phyloP scores from a whole-genome alignment of 2,797 vertebrate genomes.

The Naso thynnoides region DNA sequence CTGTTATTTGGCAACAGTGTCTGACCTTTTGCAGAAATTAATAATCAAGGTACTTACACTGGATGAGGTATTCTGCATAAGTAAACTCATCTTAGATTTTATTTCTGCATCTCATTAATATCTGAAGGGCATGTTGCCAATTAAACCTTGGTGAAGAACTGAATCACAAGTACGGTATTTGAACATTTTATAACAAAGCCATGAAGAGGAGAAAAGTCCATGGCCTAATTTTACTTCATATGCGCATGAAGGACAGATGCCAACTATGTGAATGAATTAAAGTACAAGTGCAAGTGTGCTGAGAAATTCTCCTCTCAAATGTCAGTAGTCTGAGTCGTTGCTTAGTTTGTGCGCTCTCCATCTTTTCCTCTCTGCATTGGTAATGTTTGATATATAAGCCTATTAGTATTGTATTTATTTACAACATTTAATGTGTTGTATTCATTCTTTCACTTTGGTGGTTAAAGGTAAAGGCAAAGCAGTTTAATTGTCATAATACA shows the following conservation, averaged over 20 bases:
- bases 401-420: background rate
- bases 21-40: background rate
- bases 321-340: background rate
- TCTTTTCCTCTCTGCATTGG: background rate
- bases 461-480: no score
- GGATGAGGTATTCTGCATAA: constrained; percentile 1
- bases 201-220: constrained; percentile 9
- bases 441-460: background rate
- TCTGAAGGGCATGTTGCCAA: constrained; percentile 40
- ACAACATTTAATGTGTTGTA: background rate
- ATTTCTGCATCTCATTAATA: constrained; percentile 29
- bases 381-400: background rate
- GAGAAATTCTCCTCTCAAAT: background rate
- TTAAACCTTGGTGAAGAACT: constrained; percentile 22
- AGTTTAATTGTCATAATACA: no score
- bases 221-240: constrained; percentile 7
- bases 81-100: constrained; percentile 12
- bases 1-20: constrained; percentile 12
- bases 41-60: background rate
- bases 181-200: constrained; percentile 13
- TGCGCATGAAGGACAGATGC: background rate
- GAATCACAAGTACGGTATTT: constrained; percentile 1
- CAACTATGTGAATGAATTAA: background rate
- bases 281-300: background rate
- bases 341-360: background rate